phyloP scores from a whole-genome alignment of 1,140 invertebrate genomes.

The Leguminivora glycinivorella region DNA sequence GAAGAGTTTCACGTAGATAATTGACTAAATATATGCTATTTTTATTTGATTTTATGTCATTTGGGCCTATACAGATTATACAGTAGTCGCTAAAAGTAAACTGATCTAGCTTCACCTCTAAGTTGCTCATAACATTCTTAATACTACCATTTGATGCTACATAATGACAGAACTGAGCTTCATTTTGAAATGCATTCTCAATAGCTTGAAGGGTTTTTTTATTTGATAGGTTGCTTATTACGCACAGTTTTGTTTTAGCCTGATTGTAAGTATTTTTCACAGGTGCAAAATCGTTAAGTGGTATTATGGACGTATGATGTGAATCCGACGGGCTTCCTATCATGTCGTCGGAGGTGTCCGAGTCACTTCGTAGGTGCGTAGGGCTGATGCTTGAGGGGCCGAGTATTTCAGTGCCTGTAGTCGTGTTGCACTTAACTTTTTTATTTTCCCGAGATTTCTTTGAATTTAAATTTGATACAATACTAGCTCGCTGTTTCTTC shows the following conservation, averaged over 20 bases:
- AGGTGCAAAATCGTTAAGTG: background rate
- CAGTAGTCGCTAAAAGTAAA: background rate
- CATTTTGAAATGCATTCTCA: background rate
- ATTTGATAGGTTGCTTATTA: background rate
- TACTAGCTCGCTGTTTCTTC: background rate
- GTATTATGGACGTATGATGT: background rate
- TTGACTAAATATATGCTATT: background rate
- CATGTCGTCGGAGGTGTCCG: background rate
- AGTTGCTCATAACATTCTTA: background rate
- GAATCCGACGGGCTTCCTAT: background rate
- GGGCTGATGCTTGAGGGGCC: background rate
- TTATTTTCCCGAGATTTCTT: background rate
- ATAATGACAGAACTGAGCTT: background rate
- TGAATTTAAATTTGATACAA: background rate
- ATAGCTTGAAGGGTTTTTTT: constrained; percentile 1
- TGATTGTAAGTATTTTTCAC: background rate
- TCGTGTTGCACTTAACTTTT: background rate
- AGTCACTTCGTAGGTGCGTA: background rate
- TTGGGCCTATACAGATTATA: background rate
- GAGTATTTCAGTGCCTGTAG: background rate
- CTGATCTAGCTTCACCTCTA: background rate
- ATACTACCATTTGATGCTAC: background rate
- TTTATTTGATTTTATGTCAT: background rate
- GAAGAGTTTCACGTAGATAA: background rate
- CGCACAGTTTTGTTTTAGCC: background rate